Conservation (phyloP, 1,140 invertebrate genomes). For the Pseudobourletiella spinata region DNA sequence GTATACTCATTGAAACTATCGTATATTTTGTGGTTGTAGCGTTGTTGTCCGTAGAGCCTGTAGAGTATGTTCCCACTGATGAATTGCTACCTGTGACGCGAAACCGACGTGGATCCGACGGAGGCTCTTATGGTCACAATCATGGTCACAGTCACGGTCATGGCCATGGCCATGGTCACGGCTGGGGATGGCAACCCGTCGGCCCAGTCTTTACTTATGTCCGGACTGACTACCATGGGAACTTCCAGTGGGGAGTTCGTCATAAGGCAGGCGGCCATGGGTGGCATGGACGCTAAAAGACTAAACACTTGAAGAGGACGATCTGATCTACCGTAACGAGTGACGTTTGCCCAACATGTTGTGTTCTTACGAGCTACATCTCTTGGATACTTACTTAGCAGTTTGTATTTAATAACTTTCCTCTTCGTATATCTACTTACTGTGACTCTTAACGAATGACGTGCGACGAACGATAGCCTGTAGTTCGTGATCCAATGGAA, state of each 20-base stretch:
- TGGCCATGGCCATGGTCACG: conserved; percentile 9
- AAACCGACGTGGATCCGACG: conserved; percentile 9
- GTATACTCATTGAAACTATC: no score
- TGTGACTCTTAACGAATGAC: no score
- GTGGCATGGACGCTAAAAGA: conserved; percentile 20
- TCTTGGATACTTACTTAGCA: no score
- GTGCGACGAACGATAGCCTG: no score
- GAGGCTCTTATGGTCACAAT: neutral
- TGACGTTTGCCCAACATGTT: no score
- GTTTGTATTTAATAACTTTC: no score
- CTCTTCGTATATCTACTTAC: no score
- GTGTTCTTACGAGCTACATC: no score
- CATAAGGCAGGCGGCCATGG: conserved; percentile 37
- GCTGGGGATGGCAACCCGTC: conserved; percentile 13
- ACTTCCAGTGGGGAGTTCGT: conserved; percentile 42
- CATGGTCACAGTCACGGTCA: conserved; percentile 2
- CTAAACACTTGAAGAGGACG: neutral
- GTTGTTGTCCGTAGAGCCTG: neutral
- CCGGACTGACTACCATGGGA: conserved; percentile 40
- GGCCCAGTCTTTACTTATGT: conserved; percentile 38
- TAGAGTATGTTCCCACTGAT: neutral
- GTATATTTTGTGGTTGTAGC: no score
- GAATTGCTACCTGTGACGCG: conserved; percentile 4
- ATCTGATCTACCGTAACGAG: neutral
- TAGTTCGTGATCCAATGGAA: no score